A percentile compares a stretch with the other conserved stretches of the same genome.
Evolutionary conservation across 1,140 invertebrate species (phyloP).

Genomic region (Halesus radiatus): DNA sequence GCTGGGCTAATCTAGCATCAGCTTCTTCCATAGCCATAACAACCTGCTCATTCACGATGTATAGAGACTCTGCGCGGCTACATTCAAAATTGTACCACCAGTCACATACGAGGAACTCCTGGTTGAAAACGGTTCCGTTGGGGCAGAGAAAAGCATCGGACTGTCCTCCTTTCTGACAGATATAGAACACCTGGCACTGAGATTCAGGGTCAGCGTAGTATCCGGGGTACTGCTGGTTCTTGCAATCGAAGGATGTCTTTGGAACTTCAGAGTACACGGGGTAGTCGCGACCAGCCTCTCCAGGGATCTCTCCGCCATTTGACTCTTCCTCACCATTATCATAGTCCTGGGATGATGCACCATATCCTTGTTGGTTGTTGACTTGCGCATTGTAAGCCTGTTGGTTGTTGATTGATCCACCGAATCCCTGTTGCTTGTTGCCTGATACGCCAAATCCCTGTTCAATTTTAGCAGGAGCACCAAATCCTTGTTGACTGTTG

Average conservation of each 20-base stretch:
- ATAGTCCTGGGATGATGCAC: neutral
- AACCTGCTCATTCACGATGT: constrained; percentile 51
- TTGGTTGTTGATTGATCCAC: too few species aligned
- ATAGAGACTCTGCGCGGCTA: constrained; percentile 58
- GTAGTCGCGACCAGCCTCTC: constrained; percentile 71
- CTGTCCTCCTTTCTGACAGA: constrained; percentile 68
- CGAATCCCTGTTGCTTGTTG: too few species aligned
- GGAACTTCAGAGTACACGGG: constrained; percentile 74
- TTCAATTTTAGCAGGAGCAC: too few species aligned
- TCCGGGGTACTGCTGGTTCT: constrained; percentile 66
- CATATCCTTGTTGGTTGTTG: constrained; percentile 47
- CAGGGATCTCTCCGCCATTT: constrained; percentile 48
- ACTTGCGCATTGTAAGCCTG: neutral
- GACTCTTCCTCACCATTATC: constrained; percentile 22
- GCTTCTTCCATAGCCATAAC: constrained; percentile 55
- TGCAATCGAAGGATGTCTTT: constrained; percentile 72
- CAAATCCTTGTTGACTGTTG: too few species aligned
- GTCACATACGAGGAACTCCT: constrained; percentile 70
- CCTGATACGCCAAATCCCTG: too few species aligned
- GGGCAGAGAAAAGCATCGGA: constrained; percentile 72
- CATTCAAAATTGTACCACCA: constrained; percentile 74
- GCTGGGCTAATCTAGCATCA: constrained; percentile 46
- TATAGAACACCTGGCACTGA: constrained; percentile 70
- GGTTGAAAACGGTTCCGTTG: constrained; percentile 75
- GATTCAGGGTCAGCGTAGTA: constrained; percentile 71